phyloP scores from a whole-genome alignment of 2,797 vertebrate species.

The Nannoperca australis region DNA sequence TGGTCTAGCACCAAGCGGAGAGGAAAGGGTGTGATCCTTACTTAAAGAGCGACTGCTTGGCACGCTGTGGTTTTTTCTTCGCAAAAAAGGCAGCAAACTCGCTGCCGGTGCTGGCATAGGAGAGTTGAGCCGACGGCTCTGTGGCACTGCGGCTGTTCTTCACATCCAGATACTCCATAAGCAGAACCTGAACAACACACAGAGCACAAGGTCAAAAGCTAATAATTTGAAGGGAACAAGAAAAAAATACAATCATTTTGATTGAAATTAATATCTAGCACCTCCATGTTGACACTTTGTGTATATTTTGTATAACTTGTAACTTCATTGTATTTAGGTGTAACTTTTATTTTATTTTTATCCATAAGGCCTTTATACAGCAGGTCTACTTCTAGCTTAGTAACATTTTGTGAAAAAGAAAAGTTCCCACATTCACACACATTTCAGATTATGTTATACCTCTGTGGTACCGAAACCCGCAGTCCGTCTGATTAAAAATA shows the following conservation, averaged over 20 bases:
- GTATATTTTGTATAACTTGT: no score
- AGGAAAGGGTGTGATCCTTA: slow-evolving; percentile 76
- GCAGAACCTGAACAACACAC: slow-evolving; percentile 87
- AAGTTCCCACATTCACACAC: neutral
- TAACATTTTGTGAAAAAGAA: neutral
- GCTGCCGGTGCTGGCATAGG: slow-evolving; percentile 94
- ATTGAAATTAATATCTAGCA: neutral
- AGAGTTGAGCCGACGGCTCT: slow-evolving; percentile 92
- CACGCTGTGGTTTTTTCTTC: slow-evolving; percentile 95
- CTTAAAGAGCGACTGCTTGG: slow-evolving; percentile 97
- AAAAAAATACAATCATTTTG: neutral
- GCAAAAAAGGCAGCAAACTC: slow-evolving; percentile 97
- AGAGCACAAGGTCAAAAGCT: slow-evolving; percentile 1
- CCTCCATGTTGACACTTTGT: neutral
- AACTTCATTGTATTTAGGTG: slow-evolving; percentile 7
- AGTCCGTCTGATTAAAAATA: neutral
- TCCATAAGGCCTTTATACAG: slow-evolving; percentile 6
- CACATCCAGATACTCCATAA: slow-evolving; percentile 98
- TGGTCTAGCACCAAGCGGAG: neutral
- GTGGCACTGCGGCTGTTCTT: slow-evolving; percentile 95
- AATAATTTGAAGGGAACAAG: neutral
- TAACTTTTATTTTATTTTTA: neutral
- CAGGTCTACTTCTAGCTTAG: neutral
- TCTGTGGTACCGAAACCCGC: neutral
- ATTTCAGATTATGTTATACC: neutral